Evolutionary conservation across 2,113 vertebrate genomes (phyloP).

Genomic region (Gopherus flavomarginatus): DNA sequence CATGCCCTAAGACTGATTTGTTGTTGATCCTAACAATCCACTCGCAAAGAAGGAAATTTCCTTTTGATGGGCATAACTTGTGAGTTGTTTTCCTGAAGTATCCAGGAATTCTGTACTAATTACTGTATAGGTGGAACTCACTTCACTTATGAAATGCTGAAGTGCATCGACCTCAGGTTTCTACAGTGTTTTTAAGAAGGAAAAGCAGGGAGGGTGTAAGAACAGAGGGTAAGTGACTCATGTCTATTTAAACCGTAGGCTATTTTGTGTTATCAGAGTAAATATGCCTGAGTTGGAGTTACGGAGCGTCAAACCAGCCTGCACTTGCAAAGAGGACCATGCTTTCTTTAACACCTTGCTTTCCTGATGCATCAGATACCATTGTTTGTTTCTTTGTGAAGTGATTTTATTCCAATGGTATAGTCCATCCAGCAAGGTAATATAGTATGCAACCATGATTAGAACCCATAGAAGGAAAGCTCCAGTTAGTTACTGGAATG

Average conservation of each 20-base stretch:
- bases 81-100: neutral
- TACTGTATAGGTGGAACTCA: neutral
- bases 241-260: neutral
- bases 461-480: neutral
- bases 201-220: neutral
- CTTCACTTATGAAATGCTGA: neutral
- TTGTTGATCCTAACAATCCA: neutral
- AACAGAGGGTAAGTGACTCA: neutral
- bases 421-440: constrained; percentile 9
- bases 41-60: neutral
- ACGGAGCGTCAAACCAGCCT: neutral
- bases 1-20: neutral
- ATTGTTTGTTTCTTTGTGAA: neutral
- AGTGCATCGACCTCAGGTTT: fast-evolving
- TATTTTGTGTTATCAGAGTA: neutral
- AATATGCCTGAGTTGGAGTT: neutral
- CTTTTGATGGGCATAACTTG: neutral
- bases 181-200: neutral
- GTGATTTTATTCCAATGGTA: constrained; percentile 28
- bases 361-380: neutral
- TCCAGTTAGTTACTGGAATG: neutral
- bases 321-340: neutral
- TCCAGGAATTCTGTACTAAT: neutral
- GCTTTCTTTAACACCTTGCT: neutral
- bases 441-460: neutral